Base-by-base conservation (phyloP, 2,113 vertebrate species). In the Hoplias malabaricus region DNA sequence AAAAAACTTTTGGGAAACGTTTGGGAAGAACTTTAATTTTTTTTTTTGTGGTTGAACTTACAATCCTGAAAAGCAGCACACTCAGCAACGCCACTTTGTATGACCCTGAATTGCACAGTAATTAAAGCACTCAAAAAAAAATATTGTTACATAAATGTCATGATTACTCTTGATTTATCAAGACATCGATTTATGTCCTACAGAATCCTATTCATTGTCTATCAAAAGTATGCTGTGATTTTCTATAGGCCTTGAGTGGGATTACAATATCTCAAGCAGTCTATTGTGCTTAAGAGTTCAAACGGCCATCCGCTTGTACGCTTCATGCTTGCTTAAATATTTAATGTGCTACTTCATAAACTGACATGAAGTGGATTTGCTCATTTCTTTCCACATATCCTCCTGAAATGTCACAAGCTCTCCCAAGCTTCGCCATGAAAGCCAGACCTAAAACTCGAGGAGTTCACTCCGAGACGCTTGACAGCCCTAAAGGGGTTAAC, bases 271-370 rank as follows among this genome's bases (percentile, higher is more conserved):
- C 36, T 34, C 33, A 56, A 67, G 33, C n/a, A 25, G 46, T 34
- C 38, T 10, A 21, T 74, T 66, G 10, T 10, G 13, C 50, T 4
- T 11, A 57, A 59, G 46, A 21, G 10, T 19, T 19, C 3, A 16
- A 61, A 2, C 0, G 29, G 27, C 56, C 13, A 19, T 33, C 29
- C 57, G 9, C 5, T 61, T 14, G 1, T 48, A 23, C 0, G 9
- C n/a, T 38, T 40, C 53, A 40, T 54, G 40, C n/a, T 8, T 42
- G 48, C 16, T 76, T 76, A 56, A 67, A 68, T 76, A 50, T 76
- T 67, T 76, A 7, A 76, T 68, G 29, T 73, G 38, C 61, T 43
- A 16, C 38, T 61, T 42, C 57, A 42, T 29, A 40, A 8, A 40
- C 43, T 50, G 63, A 48, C 48, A 25, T 19, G 42, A 34, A 75